These are phyloP conservation scores for Hoplias malabaricus DNA, from an alignment of 2,113 vertebrate species.

Conservation along the genomic window DNA sequence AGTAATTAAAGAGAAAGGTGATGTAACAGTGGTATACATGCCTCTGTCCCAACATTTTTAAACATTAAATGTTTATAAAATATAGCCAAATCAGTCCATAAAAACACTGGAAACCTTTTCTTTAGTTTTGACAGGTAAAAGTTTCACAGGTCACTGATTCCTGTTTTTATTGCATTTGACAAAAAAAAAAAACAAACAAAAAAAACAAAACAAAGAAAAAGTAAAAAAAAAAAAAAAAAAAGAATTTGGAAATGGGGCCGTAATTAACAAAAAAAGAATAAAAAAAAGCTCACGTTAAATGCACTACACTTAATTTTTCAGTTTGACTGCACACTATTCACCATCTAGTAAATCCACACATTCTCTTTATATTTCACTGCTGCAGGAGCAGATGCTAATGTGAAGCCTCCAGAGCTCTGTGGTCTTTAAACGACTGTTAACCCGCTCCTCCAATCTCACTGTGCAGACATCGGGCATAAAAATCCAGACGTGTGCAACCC, in stretches of 20 bases:
- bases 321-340: neutral
- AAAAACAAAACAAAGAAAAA: neutral
- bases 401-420: constrained; percentile 10
- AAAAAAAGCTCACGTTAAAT: constrained; percentile 7
- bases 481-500: constrained; percentile 53
- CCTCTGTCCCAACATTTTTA: too few species aligned
- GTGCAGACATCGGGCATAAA: constrained; percentile 58
- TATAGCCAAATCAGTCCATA: too few species aligned
- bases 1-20: too few species aligned
- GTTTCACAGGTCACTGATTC: neutral
- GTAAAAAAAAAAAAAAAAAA: neutral
- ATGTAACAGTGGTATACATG: too few species aligned
- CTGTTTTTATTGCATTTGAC: too few species aligned
- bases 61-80: too few species aligned
- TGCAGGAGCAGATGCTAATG: constrained; percentile 48
- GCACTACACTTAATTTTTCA: constrained; percentile 6
- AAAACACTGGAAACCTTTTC: too few species aligned
- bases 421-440: constrained; percentile 66
- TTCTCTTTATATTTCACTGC: constrained; percentile 4
- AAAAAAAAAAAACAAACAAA: neutral
- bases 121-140: neutral
- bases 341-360: neutral
- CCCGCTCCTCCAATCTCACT: constrained; percentile 55
- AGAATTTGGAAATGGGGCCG: too few species aligned
- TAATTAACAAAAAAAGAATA: too few species aligned